These are phyloP conservation scores for Lycaena phlaeas DNA, from an alignment of 2,888 invertebrate species.

Conservation along the genomic window DNA sequence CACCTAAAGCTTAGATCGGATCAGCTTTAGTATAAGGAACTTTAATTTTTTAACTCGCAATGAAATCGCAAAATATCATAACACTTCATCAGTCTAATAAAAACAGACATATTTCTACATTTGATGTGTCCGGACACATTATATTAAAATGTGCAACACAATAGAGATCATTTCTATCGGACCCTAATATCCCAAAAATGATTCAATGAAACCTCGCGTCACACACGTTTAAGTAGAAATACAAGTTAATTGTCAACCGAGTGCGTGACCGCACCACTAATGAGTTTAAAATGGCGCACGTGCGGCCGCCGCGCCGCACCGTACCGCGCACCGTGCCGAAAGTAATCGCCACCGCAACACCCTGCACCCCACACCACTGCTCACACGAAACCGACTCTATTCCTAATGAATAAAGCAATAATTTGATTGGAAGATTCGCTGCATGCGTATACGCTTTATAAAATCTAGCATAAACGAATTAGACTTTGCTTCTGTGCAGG, in stretches of 20 bases:
- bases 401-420: background rate
- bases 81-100: too few relatives aligned
- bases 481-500: background rate
- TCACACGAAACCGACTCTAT: background rate
- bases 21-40: too few relatives aligned
- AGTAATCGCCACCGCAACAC: conserved; percentile 31
- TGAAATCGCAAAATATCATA: too few relatives aligned
- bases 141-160: too few relatives aligned
- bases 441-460: background rate
- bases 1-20: too few relatives aligned
- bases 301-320: conserved; percentile 28
- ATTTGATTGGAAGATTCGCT: background rate
- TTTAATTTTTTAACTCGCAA: too few relatives aligned
- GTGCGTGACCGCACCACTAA: conserved; percentile 19
- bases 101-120: too few relatives aligned
- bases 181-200: background rate
- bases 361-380: background rate
- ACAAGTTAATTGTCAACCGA: conserved; percentile 9
- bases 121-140: too few relatives aligned
- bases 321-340: conserved; percentile 26
- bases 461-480: background rate
- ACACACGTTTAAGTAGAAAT: background rate
- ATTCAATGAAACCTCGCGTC: background rate
- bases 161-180: too few relatives aligned
- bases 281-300: conserved; percentile 17